These are phyloP conservation scores for Neolamprologus modestus DNA, from an alignment of 2,113 vertebrate species.

Conservation along the genomic window DNA sequence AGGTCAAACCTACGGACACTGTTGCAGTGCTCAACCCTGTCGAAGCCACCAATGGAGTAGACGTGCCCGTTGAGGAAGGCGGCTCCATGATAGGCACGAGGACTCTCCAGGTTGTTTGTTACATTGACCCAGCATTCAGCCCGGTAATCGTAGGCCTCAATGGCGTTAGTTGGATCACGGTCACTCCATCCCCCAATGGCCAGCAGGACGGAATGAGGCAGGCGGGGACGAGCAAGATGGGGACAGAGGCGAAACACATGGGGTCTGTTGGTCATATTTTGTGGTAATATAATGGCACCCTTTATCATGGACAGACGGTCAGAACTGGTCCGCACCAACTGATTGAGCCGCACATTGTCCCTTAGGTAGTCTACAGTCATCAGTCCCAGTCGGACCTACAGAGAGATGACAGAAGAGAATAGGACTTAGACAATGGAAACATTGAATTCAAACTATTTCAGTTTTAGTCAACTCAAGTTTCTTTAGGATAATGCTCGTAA, in stretches of 20 bases:
- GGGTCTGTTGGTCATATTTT: rapidly evolving
- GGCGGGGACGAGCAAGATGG: background rate
- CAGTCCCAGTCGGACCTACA: constrained; percentile 10
- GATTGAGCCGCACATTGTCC: background rate
- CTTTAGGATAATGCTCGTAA: background rate
- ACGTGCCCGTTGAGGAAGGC: constrained; percentile 1
- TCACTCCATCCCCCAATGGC: constrained; percentile 20
- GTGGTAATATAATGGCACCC: rapidly evolving
- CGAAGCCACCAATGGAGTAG: constrained; percentile 34
- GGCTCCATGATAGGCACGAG: constrained; percentile 8
- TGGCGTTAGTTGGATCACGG: background rate
- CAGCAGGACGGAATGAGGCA: constrained; percentile 20
- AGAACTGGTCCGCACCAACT: background rate
- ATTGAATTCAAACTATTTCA: background rate
- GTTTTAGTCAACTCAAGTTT: rapidly evolving
- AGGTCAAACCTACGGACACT: background rate
- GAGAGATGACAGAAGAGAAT: background rate
- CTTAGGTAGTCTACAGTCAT: background rate
- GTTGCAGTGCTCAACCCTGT: background rate
- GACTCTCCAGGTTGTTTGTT: background rate
- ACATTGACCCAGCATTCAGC: background rate
- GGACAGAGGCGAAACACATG: rapidly evolving
- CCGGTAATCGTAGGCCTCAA: background rate
- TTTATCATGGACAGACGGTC: background rate
- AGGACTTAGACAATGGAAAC: background rate